Evolutionary conservation across 2,113 vertebrate genomes (phyloP).

Genomic region (Zingel zingel): DNA sequence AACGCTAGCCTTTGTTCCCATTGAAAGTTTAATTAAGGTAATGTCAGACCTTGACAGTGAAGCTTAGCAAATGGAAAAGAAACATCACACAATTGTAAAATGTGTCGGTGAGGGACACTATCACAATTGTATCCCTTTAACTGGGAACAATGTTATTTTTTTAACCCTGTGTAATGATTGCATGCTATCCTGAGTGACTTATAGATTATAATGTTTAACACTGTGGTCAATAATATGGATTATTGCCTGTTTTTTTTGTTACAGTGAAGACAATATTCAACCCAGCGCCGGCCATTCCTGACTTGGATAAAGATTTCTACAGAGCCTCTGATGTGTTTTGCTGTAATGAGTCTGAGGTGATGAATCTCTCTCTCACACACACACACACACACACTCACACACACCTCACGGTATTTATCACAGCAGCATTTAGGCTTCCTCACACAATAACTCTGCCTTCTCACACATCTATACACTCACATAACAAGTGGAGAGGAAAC

Average conservation of each 20-base stretch:
- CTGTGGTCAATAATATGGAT: slow-evolving; percentile 19
- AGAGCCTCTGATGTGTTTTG: slow-evolving; percentile 92
- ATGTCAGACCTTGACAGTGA: slow-evolving; percentile 57
- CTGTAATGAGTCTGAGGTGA: slow-evolving; percentile 98
- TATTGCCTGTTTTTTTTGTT: slow-evolving; percentile 55
- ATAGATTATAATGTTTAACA: slow-evolving; percentile 27
- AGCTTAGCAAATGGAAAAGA: slow-evolving; percentile 49
- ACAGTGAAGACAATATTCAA: slow-evolving; percentile 97
- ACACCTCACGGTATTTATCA: slow-evolving; percentile 30
- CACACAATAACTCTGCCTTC: slow-evolving; percentile 39
- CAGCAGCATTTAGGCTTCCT: slow-evolving; percentile 38
- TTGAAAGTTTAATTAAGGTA: slow-evolving; percentile 71
- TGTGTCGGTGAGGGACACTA: slow-evolving; percentile 33
- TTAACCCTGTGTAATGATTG: slow-evolving; percentile 19
- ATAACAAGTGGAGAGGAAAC: slow-evolving; percentile 29
- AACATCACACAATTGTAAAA: slow-evolving; percentile 44
- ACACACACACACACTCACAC: slow-evolving; percentile 12
- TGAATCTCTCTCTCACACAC: slow-evolving; percentile 45
- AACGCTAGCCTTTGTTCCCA: slow-evolving; percentile 61
- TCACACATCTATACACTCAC: slow-evolving; percentile 34
- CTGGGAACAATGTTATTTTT: slow-evolving; percentile 19
- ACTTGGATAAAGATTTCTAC: slow-evolving; percentile 92
- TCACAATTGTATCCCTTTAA: slow-evolving; percentile 16
- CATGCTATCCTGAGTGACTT: slow-evolving; percentile 17
- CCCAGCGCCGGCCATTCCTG: slow-evolving; percentile 91